Evolutionary conservation across 2,797 vertebrate genomes (phyloP).

Genomic region (Phrynocephalus vlangalii): DNA sequence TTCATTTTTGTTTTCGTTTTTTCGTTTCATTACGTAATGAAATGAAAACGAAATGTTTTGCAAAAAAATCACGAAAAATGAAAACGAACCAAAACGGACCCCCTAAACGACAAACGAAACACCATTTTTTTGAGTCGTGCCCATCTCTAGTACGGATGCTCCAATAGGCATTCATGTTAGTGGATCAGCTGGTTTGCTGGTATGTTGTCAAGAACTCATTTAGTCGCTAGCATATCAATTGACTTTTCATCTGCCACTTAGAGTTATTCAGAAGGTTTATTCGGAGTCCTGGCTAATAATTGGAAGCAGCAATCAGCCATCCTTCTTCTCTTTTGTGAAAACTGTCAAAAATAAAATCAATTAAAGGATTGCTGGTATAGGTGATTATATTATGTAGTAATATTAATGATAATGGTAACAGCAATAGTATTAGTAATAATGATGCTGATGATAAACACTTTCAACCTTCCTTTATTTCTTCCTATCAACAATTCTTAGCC

Average conservation of each 20-base stretch:
- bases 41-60: too few relatives aligned
- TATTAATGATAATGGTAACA: neutral
- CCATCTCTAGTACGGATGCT: neutral
- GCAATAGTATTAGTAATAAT: too few relatives aligned
- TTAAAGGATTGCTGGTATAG: conserved; percentile 23
- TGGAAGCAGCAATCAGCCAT: conserved; percentile 24
- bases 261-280: conserved; percentile 43
- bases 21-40: too few relatives aligned
- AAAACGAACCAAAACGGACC: too few relatives aligned
- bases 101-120: too few relatives aligned
- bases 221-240: neutral
- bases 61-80: too few relatives aligned
- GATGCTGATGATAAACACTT: conserved; percentile 11
- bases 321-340: conserved; percentile 40
- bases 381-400: conserved; percentile 24
- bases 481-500: conserved; percentile 12
- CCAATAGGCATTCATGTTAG: neutral
- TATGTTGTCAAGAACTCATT: neutral
- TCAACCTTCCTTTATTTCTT: conserved; percentile 33
- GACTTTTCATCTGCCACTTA: conserved; percentile 13
- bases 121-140: too few relatives aligned
- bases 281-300: conserved; percentile 32
- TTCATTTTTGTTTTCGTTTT: too few relatives aligned
- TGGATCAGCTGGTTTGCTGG: neutral
- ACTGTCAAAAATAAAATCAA: conserved; percentile 36